Evolutionary conservation across 2,888 invertebrate species (phyloP), one percentile per base, ranked within the genome.

Genomic region (Rapana venosa): DNA sequence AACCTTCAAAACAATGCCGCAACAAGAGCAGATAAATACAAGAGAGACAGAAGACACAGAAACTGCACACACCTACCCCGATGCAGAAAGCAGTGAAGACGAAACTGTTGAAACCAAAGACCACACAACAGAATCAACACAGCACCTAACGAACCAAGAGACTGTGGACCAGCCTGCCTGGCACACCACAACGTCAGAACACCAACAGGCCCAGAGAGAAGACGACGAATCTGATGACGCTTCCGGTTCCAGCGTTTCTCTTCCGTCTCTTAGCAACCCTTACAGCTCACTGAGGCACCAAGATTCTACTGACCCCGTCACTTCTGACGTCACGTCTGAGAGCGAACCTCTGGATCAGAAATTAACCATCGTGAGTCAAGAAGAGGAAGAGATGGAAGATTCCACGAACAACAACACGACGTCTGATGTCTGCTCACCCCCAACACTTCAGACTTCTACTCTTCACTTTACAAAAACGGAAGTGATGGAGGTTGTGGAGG

Each of bases 201-300:
- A 17, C 17, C n/a, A 4, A 17, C 36, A 35, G 26, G 36, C 83
- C 15, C 36, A 35, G n/a, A 36, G 20, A 35, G 83, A 83, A 13
- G 83, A 36, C 17, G 35, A 35, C 83, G 47, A 35, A 22, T n/a
- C 36, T 15, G 83, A 83, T 26, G 83, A 86, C 30, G 22, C 17
- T 17, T 86, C 86, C 30, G 30, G 61, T 61, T 86, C 86, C 58
- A 86, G 61, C 32, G 17, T 32, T 32, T 86, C 86, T 30, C 86
- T 86, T 30, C 86, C 61, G 61, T 32, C 61, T 15, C 86, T 86
- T 61, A 30, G 35, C 61, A 86, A 86, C 66, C 61, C 86, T 17
- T 61, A 56, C 84, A n/a, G 56, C 26, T n/a, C 84, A 5, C 56
- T 84, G 84, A 58, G n/a, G 58, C 84, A 47, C 5, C 84, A 47